Evolutionary conservation across 1,140 invertebrate genomes (phyloP).

Genomic region (Stegodyphus mimosarum): DNA sequence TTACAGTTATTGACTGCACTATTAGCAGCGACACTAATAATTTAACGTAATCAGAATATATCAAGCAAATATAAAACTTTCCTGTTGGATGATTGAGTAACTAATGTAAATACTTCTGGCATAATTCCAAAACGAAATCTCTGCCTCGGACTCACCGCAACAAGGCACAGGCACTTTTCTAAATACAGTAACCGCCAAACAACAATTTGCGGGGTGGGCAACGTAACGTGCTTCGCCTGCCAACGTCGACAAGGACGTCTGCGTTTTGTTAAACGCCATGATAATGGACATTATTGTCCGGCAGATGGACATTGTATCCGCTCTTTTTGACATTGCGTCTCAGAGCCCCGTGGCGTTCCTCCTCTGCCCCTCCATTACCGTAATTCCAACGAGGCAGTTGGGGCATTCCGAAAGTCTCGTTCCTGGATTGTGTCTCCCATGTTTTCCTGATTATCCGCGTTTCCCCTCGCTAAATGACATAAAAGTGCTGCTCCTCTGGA

Average conservation of each 20-base stretch:
- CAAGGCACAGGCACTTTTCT: background rate
- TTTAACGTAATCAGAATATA: too few relatives aligned
- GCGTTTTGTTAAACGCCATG: background rate
- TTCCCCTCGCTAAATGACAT: too few relatives aligned
- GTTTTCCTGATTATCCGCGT: too few relatives aligned
- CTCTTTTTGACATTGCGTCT: background rate
- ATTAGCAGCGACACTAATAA: too few relatives aligned
- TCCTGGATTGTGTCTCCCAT: background rate
- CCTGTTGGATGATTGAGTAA: too few relatives aligned
- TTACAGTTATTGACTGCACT: too few relatives aligned
- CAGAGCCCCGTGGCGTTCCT: background rate
- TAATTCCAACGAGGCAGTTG: too few relatives aligned
- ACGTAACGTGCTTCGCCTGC: background rate
- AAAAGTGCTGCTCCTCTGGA: too few relatives aligned
- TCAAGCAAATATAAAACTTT: too few relatives aligned
- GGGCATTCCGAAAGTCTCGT: background rate
- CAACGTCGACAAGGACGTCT: background rate
- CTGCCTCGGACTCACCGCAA: background rate
- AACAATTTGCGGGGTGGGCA: background rate
- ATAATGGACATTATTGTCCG: background rate
- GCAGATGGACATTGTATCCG: background rate
- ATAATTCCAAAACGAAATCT: background rate
- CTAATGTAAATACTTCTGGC: background rate
- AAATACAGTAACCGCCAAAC: background rate
- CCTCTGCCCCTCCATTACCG: too few relatives aligned